Evolutionary conservation across 2,888 invertebrate genomes (phyloP), one percentile per base, ranked within the genome.

Genomic region (Xestia c-nigrum): DNA sequence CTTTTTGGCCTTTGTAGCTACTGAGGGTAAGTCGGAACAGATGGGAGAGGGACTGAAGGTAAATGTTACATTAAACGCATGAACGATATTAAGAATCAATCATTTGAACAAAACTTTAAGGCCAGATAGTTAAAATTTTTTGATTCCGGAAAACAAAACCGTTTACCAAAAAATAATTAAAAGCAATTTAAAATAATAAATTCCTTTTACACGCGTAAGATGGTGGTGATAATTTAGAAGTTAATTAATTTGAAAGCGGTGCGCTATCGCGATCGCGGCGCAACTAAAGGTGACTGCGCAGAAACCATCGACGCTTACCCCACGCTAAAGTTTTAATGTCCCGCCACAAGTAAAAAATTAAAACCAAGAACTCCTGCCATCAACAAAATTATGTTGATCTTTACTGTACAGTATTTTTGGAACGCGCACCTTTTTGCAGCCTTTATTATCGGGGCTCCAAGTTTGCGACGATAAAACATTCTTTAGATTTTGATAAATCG

Each of bases 401-500:
- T 91, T 91, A 92, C 92, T 92, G 91, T 91, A 63, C 67, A 72
- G 78, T 78, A 70, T 85, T 91, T 90, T 90, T 86, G 83, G 76
- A 85, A 82, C 76, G 81, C 89, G 87, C 83, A 90, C 89, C 89
- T 86, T 88, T 84, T 84, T 84, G 81, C 83, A 75, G 80, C 84
- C 90, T 91, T 91, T 93, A 92, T 93, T 93, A 93, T 92, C 90
- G 87, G 87, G 85, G 87, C 88, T 83, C 76, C 76, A 89, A 92
- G 87, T 91, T 91, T 84, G 75, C 65, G 61, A 76, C 68, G 77
- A 80, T 83, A 83, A 87, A 88, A 79, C 67, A 83, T 78, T 69
- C 70, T 74, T 83, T 80, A 86, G 91, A 89, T 89, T 88, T 91
- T 91, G 91, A 91, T 92, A 92, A 92, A 93, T 92, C 89, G 87